phyloP scores from a whole-genome alignment of 1,140 invertebrate species.

The Atta colombica region DNA sequence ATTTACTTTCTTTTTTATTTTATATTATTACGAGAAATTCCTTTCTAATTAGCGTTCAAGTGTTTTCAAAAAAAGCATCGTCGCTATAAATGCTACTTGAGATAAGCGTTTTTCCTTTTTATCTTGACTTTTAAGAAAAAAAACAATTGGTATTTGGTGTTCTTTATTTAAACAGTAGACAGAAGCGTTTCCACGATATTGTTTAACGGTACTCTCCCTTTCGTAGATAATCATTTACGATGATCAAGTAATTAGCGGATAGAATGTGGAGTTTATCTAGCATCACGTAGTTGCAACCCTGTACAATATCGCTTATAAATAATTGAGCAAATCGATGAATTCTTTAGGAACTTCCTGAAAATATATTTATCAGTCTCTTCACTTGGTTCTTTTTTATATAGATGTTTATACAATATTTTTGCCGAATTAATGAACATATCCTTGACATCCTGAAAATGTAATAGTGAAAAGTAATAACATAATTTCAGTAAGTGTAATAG shows the following conservation, averaged over 20 bases:
- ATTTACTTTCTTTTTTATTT: too few relatives aligned
- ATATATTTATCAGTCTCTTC: neutral
- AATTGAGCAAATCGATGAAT: conserved; percentile 15
- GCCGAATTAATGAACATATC: neutral
- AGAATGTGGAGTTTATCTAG: conserved; percentile 16
- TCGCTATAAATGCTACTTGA: conserved; percentile 4
- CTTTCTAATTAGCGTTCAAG: too few relatives aligned
- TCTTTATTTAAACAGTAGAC: conserved; percentile 20
- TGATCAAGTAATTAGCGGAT: conserved; percentile 33
- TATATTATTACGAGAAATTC: too few relatives aligned
- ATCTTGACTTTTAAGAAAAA: neutral
- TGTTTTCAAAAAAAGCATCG: too few relatives aligned
- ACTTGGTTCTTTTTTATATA: neutral
- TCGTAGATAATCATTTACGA: conserved; percentile 26
- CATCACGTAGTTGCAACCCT: neutral
- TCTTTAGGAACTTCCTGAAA: neutral
- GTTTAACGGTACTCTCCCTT: neutral
- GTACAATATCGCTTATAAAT: neutral
- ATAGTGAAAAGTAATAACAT: neutral
- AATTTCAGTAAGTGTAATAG: too few relatives aligned
- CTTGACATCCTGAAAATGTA: neutral
- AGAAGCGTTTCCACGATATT: conserved; percentile 1
- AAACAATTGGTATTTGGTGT: neutral
- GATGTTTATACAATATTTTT: neutral
- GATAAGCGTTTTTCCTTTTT: conserved; percentile 13